A percentile compares a stretch with the other conserved stretches of the same genome.
phyloP scores from a whole-genome alignment of 1,140 invertebrate genomes.

The Anoplophora glabripennis region DNA sequence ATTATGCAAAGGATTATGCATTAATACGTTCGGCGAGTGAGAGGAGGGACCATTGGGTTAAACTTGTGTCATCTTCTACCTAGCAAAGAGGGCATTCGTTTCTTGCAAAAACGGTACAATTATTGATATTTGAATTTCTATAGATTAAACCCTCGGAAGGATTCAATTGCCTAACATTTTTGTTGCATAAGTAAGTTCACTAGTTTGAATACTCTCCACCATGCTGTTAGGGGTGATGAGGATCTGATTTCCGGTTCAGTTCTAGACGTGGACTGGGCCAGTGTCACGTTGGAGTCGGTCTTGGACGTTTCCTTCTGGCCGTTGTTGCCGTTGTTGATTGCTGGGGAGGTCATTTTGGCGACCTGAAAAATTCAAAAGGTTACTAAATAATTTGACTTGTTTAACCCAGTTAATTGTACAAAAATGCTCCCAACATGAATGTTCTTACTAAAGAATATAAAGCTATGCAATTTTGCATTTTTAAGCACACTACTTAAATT shows the following conservation, averaged over 20 bases:
- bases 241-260: slow-evolving; percentile 17
- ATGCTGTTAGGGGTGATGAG: slow-evolving; percentile 48
- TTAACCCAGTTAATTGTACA: too few relatives aligned
- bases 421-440: too few relatives aligned
- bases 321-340: slow-evolving; percentile 40
- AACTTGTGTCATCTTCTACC: slow-evolving; percentile 5
- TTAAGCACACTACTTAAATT: too few relatives aligned
- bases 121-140: background rate
- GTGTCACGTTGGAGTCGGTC: slow-evolving; percentile 30
- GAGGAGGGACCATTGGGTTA: too few relatives aligned
- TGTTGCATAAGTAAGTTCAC: slow-evolving; percentile 57
- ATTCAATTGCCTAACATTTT: slow-evolving; percentile 49
- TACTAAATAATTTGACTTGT: background rate
- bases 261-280: slow-evolving; percentile 25
- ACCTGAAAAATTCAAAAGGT: slow-evolving; percentile 13
- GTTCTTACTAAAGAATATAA: too few relatives aligned
- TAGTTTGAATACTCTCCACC: slow-evolving; percentile 56
- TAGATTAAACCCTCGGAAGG: background rate
- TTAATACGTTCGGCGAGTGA: too few relatives aligned
- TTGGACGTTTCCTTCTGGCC: slow-evolving; percentile 39
- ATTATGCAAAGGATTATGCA: background rate
- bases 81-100: background rate
- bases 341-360: slow-evolving; percentile 45
- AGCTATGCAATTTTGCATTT: too few relatives aligned
- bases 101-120: slow-evolving; percentile 5